A percentile compares a stretch with the other conserved stretches of the same genome.
Evolutionary conservation across 2,113 vertebrate genomes (phyloP).

Genomic region (Phodopus roborovskii): DNA sequence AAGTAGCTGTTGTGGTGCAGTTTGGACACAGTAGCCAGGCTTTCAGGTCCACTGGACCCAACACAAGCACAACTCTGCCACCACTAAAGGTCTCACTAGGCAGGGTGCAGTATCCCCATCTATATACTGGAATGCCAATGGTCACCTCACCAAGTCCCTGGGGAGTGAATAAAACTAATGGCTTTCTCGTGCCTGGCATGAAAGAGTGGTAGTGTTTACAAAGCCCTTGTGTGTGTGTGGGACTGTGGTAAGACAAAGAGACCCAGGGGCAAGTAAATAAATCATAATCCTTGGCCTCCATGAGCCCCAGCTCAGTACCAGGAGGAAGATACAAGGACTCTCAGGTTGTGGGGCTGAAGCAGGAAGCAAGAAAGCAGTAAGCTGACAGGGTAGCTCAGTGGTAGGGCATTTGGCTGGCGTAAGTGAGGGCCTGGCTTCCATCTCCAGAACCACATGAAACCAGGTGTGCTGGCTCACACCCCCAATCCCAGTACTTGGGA

Average conservation of each 20-base stretch:
- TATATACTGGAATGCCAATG: neutral
- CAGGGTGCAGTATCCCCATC: neutral
- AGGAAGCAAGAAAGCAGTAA: neutral
- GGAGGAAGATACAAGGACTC: neutral
- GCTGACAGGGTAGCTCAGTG: neutral
- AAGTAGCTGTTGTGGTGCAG: neutral
- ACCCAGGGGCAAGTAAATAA: neutral
- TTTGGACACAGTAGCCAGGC: neutral
- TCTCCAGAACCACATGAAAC: neutral
- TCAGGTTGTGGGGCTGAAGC: neutral
- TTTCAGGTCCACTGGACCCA: neutral
- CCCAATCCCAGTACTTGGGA: neutral
- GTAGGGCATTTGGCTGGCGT: neutral
- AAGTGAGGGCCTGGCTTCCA: neutral
- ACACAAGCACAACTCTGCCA: neutral
- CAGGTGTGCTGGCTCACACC: neutral
- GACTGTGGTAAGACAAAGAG: too few relatives aligned
- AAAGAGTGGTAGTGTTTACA: neutral
- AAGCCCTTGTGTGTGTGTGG: neutral
- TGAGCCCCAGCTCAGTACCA: neutral
- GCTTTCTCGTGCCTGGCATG: neutral
- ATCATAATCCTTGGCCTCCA: neutral
- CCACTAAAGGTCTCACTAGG: neutral
- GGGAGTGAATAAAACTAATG: neutral
- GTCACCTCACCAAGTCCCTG: neutral